A percentile compares a stretch with the other conserved stretches of the same genome.
These are phyloP conservation scores for Lepidocyrtoides sp. DNA, from an alignment of 2,888 invertebrate genomes.

Conservation along the genomic window DNA sequence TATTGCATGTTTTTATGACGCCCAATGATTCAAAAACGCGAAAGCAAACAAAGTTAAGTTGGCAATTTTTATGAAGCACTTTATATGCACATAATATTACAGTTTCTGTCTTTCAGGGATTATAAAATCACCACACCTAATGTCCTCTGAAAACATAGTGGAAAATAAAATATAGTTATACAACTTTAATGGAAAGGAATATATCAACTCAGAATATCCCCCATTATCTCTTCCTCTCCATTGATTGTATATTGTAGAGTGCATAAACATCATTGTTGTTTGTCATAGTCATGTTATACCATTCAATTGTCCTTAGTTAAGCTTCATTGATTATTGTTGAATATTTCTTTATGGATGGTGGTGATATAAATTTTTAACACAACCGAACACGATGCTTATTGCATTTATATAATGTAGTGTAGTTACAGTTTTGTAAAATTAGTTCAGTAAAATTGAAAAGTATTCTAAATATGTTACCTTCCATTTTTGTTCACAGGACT, in stretches of 20 bases:
- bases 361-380: not conserved
- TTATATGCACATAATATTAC: constrained; percentile 44
- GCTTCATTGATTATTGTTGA: constrained; percentile 15
- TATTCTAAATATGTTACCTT: constrained; percentile 18
- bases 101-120: constrained; percentile 33
- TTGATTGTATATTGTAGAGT: not conserved
- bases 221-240: constrained; percentile 4
- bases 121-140: constrained; percentile 58
- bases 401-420: not conserved
- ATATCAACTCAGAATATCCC: not conserved
- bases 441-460: constrained; percentile 23
- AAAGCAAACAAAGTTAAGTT: constrained; percentile 49
- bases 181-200: too few relatives aligned
- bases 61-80: constrained; percentile 28
- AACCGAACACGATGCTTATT: not conserved
- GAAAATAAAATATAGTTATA: too few relatives aligned
- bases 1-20: not conserved
- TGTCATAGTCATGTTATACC: not conserved
- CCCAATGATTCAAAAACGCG: constrained; percentile 18
- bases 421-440: not conserved
- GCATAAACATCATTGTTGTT: not conserved
- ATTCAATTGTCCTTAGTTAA: not conserved
- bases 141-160: not conserved
- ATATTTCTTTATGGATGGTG: too few relatives aligned
- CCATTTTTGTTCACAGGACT: constrained; percentile 79